A percentile compares a stretch with the other conserved stretches of the same genome.
Conservation (phyloP, 1,140 invertebrate genomes). For the Meloidogyne hapla region DNA sequence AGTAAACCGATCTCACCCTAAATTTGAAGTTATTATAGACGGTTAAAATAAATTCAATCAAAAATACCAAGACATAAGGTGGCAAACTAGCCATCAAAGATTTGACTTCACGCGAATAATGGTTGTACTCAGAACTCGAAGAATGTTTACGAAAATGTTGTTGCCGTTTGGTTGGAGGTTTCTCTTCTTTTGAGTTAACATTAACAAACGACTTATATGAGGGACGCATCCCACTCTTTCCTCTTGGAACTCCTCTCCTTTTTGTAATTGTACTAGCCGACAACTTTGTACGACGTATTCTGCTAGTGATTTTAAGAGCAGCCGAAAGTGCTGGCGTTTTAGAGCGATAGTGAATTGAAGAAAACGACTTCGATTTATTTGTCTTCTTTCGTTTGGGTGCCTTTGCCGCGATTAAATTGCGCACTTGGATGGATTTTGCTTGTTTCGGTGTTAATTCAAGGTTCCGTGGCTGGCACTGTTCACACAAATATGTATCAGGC, state of each 20-base stretch:
- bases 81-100: constrained; percentile 11
- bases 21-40: neutral
- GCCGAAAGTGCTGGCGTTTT: neutral
- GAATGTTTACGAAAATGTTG: neutral
- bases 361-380: neutral
- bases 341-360: neutral
- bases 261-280: neutral
- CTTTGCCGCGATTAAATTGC: constrained; percentile 18
- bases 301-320: neutral
- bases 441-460: constrained; percentile 30
- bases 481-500: constrained; percentile 42
- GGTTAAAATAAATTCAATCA: neutral
- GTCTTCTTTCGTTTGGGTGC: neutral
- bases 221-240: neutral
- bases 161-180: neutral
- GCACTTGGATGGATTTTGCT: constrained; percentile 23
- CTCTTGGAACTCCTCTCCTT: neutral
- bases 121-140: constrained; percentile 16
- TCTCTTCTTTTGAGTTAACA: neutral
- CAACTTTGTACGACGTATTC: neutral
- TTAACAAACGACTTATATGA: neutral
- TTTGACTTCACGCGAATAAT: constrained; percentile 23
- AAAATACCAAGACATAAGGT: neutral
- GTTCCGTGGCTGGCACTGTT: constrained; percentile 39
- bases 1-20: constrained; percentile 6